Conservation (phyloP, 1,140 invertebrate genomes). For the Calliphora vicina region DNA sequence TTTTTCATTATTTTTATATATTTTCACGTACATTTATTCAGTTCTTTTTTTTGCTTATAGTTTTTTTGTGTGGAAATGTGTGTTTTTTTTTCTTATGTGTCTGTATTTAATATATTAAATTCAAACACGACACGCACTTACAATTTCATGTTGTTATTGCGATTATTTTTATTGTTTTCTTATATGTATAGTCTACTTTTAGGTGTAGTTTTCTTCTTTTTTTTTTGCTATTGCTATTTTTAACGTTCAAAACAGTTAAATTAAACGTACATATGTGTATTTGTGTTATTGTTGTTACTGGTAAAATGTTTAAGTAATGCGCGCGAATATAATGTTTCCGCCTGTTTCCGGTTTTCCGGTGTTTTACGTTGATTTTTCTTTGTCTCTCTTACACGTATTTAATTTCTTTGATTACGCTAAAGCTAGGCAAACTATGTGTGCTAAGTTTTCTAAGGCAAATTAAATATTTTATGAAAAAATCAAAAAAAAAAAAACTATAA, state of each 20-base stretch:
- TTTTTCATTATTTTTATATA: slow-evolving; percentile 17
- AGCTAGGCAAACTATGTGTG: too few species aligned
- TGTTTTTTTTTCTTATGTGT: neutral
- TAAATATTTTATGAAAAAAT: too few species aligned
- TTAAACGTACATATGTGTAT: neutral
- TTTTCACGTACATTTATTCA: neutral
- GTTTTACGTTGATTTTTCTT: neutral
- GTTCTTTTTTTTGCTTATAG: neutral
- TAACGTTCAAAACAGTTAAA: neutral
- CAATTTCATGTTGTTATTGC: slow-evolving; percentile 16
- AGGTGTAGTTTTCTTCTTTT: neutral
- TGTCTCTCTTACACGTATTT: too few species aligned
- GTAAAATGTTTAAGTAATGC: slow-evolving; percentile 27
- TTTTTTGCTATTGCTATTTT: neutral
- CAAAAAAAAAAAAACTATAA: too few species aligned
- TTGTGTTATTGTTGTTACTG: slow-evolving; percentile 2
- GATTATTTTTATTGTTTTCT: neutral
- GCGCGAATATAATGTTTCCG: slow-evolving; percentile 36
- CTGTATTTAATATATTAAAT: slow-evolving; percentile 31
- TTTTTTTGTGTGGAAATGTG: neutral
- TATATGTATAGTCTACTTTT: neutral
- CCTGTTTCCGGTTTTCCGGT: slow-evolving; percentile 22
- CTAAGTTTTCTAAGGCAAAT: too few species aligned
- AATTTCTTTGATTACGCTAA: too few species aligned
- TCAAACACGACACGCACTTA: slow-evolving; percentile 37